phyloP scores from a whole-genome alignment of 2,888 invertebrate genomes.

The Synanthedon formicaeformis region DNA sequence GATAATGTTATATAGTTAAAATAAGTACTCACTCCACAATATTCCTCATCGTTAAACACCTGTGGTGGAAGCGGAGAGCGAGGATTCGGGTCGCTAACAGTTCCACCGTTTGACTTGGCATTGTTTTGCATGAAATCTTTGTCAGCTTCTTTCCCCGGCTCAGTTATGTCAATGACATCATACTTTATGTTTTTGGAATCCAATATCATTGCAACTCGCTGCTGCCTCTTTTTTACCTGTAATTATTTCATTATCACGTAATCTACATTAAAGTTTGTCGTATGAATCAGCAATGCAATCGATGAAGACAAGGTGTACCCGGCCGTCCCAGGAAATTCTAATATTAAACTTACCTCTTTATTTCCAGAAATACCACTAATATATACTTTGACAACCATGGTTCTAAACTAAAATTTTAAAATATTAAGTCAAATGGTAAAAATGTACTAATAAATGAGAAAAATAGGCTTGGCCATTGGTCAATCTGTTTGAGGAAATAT shows the following conservation, averaged over 20 bases:
- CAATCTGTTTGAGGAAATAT: conserved; percentile 19
- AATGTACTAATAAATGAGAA: conserved; percentile 38
- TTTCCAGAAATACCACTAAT: conserved; percentile 93
- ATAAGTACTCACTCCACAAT: conserved; percentile 83
- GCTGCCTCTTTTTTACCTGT: conserved; percentile 96
- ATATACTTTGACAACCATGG: conserved; percentile 92
- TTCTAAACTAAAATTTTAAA: conserved; percentile 30
- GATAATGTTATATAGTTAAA: too few species aligned
- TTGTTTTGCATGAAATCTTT: conserved; percentile 94
- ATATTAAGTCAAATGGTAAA: conserved; percentile 33
- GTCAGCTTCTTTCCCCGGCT: conserved; percentile 88
- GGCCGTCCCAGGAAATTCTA: conserved; percentile 48
- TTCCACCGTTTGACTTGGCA: conserved; percentile 79
- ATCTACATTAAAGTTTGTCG: conserved; percentile 38
- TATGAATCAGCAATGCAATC: conserved; percentile 51
- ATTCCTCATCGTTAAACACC: conserved; percentile 91
- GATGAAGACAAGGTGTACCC: conserved; percentile 35
- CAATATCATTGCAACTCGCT: conserved; percentile 91
- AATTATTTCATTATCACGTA: conserved; percentile 43
- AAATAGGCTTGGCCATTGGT: conserved; percentile 68
- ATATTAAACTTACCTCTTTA: conserved; percentile 83
- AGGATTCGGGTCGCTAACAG: conserved; percentile 78
- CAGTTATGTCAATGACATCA: conserved; percentile 93
- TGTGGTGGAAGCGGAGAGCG: conserved; percentile 92
- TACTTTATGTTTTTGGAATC: conserved; percentile 92